Base-by-base conservation (phyloP, 2,797 vertebrate genomes). In the Crocidura indochinensis region DNA sequence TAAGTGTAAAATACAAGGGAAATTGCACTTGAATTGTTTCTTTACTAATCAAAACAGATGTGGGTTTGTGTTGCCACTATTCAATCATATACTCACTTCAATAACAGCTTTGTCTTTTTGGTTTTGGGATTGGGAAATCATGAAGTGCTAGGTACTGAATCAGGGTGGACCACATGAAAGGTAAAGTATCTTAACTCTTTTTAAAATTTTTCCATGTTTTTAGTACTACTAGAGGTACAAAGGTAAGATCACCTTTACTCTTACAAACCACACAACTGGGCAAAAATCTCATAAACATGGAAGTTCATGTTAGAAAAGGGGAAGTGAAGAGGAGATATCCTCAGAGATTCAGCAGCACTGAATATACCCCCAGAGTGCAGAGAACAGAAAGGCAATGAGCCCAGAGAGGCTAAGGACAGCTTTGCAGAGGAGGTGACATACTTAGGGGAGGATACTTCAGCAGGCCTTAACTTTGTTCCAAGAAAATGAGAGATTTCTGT, bases 201-300 rank as follows among this genome's bases (percentile, higher is more conserved):
- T 8, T 56, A 56, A 56, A 56, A 47, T 14, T 60, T 69, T 90
- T 80, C 60, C 46, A 88, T 31, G 14, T 10, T 67, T 73, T 17
- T 56, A 31, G 47, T 29, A 20, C 71, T 64, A 51, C 38, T 53
- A 56, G 20, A 31, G 4, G 68, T 68, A 85, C 26, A 72, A n/a
- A 86, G 49, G 62, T 77, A 47, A 92, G 80, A 86, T 20, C 38
- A 47, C 74, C 64, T 84, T 87, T 84, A 44, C 27, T 24, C 27
- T 88, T 75, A 64, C 90, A 84, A 29, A 29, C 2, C 12, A 90
- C 68, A 77, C 1, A 72, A 19, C 29, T 6, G 78, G 64, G 14
- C 26, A 65, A 68, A 72, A 81, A 67, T 53, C 31, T 72, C 22
- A 26, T 10, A 14, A 71, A 47, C 69, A 20, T 76, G 81, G 91